Evolutionary conservation across 2,888 invertebrate genomes (phyloP).

Genomic region (Diaperis boleti): DNA sequence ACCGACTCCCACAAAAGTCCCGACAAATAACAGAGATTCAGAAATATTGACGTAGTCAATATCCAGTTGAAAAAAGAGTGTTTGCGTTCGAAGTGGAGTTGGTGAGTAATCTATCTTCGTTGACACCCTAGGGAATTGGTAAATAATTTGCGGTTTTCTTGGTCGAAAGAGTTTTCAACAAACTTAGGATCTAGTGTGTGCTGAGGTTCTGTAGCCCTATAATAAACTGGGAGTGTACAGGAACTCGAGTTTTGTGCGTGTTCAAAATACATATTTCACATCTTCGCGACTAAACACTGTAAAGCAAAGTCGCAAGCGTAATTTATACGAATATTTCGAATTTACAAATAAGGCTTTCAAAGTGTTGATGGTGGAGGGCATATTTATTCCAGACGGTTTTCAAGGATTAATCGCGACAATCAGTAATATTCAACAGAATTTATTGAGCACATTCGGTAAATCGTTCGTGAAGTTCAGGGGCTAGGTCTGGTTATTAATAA

Average conservation of each 20-base stretch:
- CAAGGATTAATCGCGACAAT: constrained; percentile 27
- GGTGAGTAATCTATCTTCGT: constrained; percentile 27
- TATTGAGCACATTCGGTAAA: constrained; percentile 10
- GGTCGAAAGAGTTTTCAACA: constrained; percentile 24
- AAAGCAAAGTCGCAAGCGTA: constrained; percentile 22
- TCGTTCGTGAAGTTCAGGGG: constrained; percentile 1
- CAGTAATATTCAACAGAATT: neutral
- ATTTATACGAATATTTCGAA: constrained; percentile 27
- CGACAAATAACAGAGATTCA: neutral
- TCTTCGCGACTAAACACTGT: constrained; percentile 19
- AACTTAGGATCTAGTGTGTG: constrained; percentile 5
- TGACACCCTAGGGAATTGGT: constrained; percentile 25
- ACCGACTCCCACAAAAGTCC: constrained; percentile 2
- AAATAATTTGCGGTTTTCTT: constrained; percentile 29
- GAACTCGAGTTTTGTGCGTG: constrained; percentile 33
- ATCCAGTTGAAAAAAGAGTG: constrained; percentile 2
- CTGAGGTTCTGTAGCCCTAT: neutral
- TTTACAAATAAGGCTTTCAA: constrained; percentile 13
- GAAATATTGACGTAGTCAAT: constrained; percentile 17
- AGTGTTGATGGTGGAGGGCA: constrained; percentile 13
- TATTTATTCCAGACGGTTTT: constrained; percentile 23
- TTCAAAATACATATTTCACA: constrained; percentile 31
- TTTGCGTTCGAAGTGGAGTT: constrained; percentile 3
- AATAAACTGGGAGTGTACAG: constrained; percentile 8
- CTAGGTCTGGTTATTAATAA: too few relatives aligned